These are phyloP conservation scores for Philereme vetulata DNA, from an alignment of 2,888 invertebrate species.

Conservation along the genomic window DNA sequence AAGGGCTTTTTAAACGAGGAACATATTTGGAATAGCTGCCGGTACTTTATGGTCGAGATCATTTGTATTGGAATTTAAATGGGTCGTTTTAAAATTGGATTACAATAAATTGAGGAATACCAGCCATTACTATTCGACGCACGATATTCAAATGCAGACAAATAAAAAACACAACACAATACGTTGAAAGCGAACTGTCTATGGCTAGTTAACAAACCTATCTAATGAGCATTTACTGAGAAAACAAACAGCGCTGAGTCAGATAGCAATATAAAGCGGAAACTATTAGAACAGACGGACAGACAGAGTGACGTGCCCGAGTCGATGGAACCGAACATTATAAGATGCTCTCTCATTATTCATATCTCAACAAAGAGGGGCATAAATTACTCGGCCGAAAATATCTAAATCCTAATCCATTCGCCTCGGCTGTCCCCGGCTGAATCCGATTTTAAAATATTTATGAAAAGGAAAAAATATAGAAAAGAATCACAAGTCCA, in stretches of 20 bases:
- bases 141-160: conserved; percentile 29
- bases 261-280: conserved; percentile 48
- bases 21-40: conserved; percentile 76
- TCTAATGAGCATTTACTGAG: conserved; percentile 27
- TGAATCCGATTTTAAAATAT: conserved; percentile 83
- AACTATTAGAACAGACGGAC: conserved; percentile 50
- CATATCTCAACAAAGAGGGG: conserved; percentile 80
- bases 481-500: conserved; percentile 60
- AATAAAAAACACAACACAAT: conserved; percentile 20
- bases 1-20: conserved; percentile 78
- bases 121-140: conserved; percentile 47
- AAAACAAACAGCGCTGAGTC: conserved; percentile 30
- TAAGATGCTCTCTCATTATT: conserved; percentile 74
- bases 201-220: conserved; percentile 27
- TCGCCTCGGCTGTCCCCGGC: conserved; percentile 78
- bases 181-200: conserved; percentile 17
- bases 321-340: conserved; percentile 56
- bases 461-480: conserved; percentile 79
- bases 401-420: conserved; percentile 83
- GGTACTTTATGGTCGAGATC: conserved; percentile 74
- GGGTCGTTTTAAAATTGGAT: conserved; percentile 63
- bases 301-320: conserved; percentile 37
- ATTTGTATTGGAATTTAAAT: conserved; percentile 76
- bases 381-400: conserved; percentile 81
- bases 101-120: conserved; percentile 55